phyloP scores from a whole-genome alignment of 2,888 invertebrate species.

The Neoscelio sp. region DNA sequence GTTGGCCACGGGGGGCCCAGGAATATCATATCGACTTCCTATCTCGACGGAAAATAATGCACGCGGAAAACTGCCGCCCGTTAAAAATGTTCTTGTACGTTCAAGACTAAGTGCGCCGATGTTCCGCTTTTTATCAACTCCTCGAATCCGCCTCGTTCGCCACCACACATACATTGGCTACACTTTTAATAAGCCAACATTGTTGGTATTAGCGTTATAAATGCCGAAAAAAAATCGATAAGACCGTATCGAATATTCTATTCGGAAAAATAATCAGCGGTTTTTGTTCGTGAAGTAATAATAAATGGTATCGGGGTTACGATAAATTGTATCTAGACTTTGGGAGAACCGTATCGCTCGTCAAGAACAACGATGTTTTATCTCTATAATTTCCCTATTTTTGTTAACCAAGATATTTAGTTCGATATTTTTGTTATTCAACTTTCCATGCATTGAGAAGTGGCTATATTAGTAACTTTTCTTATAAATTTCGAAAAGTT shows the following conservation, averaged over 20 bases:
- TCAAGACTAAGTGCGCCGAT: slow-evolving; percentile 71
- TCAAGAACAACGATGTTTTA: slow-evolving; percentile 5
- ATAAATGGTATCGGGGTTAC: slow-evolving; percentile 17
- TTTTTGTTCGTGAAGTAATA: slow-evolving; percentile 43
- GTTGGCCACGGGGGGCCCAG: slow-evolving; percentile 79
- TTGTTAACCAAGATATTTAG: no score
- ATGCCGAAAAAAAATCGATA: slow-evolving; percentile 37
- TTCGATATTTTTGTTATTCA: no score
- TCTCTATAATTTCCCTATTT: no score
- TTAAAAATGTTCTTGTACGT: slow-evolving; percentile 76
- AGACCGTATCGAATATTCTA: slow-evolving; percentile 33
- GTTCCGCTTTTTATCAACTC: slow-evolving; percentile 50
- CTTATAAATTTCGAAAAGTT: no score
- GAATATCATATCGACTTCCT: slow-evolving; percentile 74
- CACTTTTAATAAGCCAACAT: slow-evolving; percentile 43
- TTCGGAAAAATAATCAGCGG: slow-evolving; percentile 41
- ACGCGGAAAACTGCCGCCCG: slow-evolving; percentile 71
- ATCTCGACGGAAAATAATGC: slow-evolving; percentile 78
- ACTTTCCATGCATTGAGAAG: no score
- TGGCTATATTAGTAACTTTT: no score
- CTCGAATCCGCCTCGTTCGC: slow-evolving; percentile 5
- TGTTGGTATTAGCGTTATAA: slow-evolving; percentile 20
- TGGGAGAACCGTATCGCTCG: slow-evolving; percentile 33
- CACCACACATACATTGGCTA: not conserved
- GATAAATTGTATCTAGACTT: slow-evolving; percentile 39